Percentiles rank a stretch among this genome's conserved stretches.
phyloP scores from a whole-genome alignment of 2,888 invertebrate genomes.

The Caenorhabditis doughertyi region DNA sequence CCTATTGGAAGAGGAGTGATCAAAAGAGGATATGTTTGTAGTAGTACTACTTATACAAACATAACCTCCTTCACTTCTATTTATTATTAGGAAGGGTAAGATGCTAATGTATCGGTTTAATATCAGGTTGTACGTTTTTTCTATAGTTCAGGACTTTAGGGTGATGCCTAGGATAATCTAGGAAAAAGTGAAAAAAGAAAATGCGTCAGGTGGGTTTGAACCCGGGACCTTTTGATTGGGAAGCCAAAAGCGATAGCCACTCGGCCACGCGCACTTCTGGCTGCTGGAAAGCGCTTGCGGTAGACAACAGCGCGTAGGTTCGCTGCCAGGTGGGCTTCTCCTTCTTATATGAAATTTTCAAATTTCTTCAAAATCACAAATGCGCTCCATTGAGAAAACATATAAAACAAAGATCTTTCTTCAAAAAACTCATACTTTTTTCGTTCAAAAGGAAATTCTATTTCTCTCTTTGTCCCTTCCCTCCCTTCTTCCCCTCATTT shows the following conservation, averaged over 20 bases:
- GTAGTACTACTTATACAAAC: constrained; percentile 27
- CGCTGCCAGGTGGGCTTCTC: no score
- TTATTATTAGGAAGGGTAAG: neutral
- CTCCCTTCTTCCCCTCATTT: neutral
- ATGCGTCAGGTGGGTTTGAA: neutral
- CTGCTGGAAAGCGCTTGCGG: no score
- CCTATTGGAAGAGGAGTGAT: constrained; percentile 15
- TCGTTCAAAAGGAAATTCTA: neutral
- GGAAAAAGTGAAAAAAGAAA: neutral
- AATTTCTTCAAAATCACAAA: no score
- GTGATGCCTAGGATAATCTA: neutral
- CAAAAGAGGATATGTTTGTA: constrained; percentile 17
- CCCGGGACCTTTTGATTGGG: neutral
- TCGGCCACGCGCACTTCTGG: neutral
- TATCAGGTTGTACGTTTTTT: no score
- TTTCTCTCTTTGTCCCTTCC: no score
- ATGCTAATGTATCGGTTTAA: neutral
- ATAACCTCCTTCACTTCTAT: neutral
- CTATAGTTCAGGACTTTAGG: no score
- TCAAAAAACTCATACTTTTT: no score
- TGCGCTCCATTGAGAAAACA: no score
- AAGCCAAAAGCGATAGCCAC: neutral
- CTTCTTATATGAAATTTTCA: no score
- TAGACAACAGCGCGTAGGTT: no score
- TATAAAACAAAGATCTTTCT: no score